phyloP scores from a whole-genome alignment of 2,888 invertebrate species.

The Empis livida region DNA sequence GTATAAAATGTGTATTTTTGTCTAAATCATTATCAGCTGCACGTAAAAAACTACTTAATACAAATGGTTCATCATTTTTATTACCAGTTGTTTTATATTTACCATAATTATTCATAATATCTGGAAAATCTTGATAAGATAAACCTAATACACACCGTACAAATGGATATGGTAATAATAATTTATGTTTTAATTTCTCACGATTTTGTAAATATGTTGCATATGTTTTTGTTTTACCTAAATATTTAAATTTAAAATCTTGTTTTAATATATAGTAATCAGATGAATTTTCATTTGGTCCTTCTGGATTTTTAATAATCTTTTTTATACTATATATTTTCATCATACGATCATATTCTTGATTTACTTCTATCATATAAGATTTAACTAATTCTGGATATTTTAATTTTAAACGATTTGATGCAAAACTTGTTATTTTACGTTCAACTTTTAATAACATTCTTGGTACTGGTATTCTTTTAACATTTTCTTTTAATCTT shows the following conservation, averaged over 20 bases:
- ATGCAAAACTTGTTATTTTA: slow-evolving; percentile 45
- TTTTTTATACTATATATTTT: slow-evolving; percentile 51
- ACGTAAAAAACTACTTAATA: slow-evolving; percentile 20
- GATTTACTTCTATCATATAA: slow-evolving; percentile 40
- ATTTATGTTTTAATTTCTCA: slow-evolving; percentile 41
- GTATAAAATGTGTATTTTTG: slow-evolving; percentile 29
- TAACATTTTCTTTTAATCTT: slow-evolving; percentile 43
- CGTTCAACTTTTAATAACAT: slow-evolving; percentile 49
- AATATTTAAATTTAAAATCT: slow-evolving; percentile 41
- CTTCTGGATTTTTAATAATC: slow-evolving; percentile 47
- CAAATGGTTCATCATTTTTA: slow-evolving; percentile 12
- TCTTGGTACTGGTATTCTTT: slow-evolving; percentile 44
- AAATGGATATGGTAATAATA: slow-evolving; percentile 49
- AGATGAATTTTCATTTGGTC: slow-evolving; percentile 34
- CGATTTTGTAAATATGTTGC: slow-evolving; percentile 43
- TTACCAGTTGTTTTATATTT: slow-evolving; percentile 14
- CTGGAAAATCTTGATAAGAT: slow-evolving; percentile 32
- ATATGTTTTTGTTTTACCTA: slow-evolving; percentile 50
- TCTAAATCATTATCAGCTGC: slow-evolving; percentile 26
- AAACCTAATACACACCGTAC: slow-evolving; percentile 38
- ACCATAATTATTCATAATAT: slow-evolving; percentile 28
- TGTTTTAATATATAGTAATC: slow-evolving; percentile 31
- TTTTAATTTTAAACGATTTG: slow-evolving; percentile 40
- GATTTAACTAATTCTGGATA: slow-evolving; percentile 40
- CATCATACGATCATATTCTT: slow-evolving; percentile 46